A percentile compares a stretch with the other conserved stretches of the same genome.
phyloP scores from a whole-genome alignment of 1,140 invertebrate genomes.

The Chironomus striatipennis region DNA sequence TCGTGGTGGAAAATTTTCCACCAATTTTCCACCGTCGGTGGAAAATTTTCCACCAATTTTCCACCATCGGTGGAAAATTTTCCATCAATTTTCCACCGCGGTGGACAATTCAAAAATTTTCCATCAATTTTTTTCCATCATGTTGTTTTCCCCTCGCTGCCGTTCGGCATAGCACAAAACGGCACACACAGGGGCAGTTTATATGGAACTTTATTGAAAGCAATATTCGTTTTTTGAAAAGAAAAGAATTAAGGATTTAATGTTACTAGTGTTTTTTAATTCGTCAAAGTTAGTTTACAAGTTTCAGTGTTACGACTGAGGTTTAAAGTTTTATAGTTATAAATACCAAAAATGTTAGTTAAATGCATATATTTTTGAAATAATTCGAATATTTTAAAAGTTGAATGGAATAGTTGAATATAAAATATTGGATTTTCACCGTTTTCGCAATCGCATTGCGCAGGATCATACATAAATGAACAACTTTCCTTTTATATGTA shows the following conservation, averaged over 20 bases:
- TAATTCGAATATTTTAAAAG: not conserved
- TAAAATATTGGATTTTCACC: slow-evolving; percentile 22
- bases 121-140: too few relatives aligned
- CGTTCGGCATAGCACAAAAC: not conserved
- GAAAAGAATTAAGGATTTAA: not conserved
- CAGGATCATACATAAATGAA: slow-evolving; percentile 9
- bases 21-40: too few relatives aligned
- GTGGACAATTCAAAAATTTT: too few relatives aligned
- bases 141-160: too few relatives aligned
- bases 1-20: too few relatives aligned
- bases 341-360: not conserved
- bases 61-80: too few relatives aligned
- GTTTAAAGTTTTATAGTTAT: not conserved
- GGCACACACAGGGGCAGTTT: slow-evolving; percentile 18
- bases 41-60: too few relatives aligned
- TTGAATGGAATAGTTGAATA: not conserved
- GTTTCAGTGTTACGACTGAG: not conserved
- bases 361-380: not conserved
- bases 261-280: slow-evolving; percentile 22
- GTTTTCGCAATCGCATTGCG: not conserved
- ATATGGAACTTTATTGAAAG: not conserved
- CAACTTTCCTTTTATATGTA: not conserved
- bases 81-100: too few relatives aligned
- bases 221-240: not conserved
- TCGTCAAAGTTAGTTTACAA: slow-evolving; percentile 15